Conservation (phyloP, 2,888 invertebrate species). For the Corbicula japonica region DNA sequence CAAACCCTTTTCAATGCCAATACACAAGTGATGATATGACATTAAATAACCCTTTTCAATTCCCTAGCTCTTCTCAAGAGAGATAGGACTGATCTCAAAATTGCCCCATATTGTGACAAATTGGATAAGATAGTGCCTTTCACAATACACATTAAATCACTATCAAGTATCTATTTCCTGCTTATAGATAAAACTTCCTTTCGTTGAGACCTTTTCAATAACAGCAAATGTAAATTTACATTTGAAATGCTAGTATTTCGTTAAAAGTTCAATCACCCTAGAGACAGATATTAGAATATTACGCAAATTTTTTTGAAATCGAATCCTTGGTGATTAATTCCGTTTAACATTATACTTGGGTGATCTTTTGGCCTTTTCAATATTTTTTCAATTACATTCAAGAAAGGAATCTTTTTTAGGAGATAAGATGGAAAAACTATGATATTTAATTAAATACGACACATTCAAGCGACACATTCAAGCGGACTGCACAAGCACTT, state of each 20-base stretch:
- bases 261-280: slow-evolving; percentile 31
- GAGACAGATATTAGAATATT: slow-evolving; percentile 6
- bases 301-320: slow-evolving; percentile 21
- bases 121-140: slow-evolving; percentile 21
- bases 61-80: neutral
- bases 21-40: neutral
- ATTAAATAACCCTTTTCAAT: neutral
- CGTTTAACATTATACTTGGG: slow-evolving; percentile 15
- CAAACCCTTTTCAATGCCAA: too few relatives aligned
- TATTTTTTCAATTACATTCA: slow-evolving; percentile 3
- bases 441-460: slow-evolving; percentile 18
- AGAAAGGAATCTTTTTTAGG: too few relatives aligned
- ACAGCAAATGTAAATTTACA: slow-evolving; percentile 32
- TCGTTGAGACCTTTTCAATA: slow-evolving; percentile 17
- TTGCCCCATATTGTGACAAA: slow-evolving; percentile 13
- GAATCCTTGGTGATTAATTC: slow-evolving; percentile 7
- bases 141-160: slow-evolving; percentile 39
- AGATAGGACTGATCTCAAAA: neutral
- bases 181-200: slow-evolving; percentile 34
- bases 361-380: slow-evolving; percentile 21
- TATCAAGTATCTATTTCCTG: slow-evolving; percentile 38
- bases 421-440: too few relatives aligned
- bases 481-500: too few relatives aligned
- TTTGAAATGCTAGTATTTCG: slow-evolving; percentile 18
- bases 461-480: too few relatives aligned